These are phyloP conservation scores for Psophia crepitans DNA, from an alignment of 2,113 vertebrate species.

Conservation along the genomic window DNA sequence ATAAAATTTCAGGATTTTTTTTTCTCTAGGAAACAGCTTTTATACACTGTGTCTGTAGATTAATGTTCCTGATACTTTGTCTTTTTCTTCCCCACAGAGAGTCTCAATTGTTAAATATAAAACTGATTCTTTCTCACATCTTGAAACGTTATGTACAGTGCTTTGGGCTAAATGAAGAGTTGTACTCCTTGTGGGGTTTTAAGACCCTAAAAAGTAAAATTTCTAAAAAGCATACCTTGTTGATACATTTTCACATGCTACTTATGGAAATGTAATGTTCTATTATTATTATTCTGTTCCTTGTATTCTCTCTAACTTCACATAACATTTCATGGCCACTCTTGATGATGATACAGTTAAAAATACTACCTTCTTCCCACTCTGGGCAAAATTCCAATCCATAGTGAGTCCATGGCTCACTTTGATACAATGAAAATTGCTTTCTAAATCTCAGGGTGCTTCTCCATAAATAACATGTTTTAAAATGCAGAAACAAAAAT, in stretches of 20 bases:
- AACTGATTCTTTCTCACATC: background rate
- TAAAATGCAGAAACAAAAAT: background rate
- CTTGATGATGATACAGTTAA: background rate
- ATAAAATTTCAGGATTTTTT: background rate
- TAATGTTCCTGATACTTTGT: background rate
- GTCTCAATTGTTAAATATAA: background rate
- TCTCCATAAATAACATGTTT: background rate
- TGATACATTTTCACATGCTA: background rate
- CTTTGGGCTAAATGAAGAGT: background rate
- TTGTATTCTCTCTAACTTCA: background rate
- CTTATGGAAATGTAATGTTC: background rate
- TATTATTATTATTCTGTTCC: background rate
- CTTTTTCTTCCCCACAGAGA: background rate
- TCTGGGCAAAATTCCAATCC: background rate
- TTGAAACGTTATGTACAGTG: background rate
- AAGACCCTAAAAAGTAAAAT: background rate
- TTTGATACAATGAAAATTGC: background rate
- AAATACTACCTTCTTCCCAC: background rate
- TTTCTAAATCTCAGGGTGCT: background rate
- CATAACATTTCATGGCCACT: background rate
- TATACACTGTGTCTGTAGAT: background rate
- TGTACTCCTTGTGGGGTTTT: background rate
- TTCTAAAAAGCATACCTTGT: background rate
- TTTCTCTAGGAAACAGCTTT: background rate
- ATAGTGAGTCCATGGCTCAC: background rate